These are phyloP conservation scores for Puntigrus tetrazona DNA, from an alignment of 2,113 vertebrate genomes.

Conservation along the genomic window DNA sequence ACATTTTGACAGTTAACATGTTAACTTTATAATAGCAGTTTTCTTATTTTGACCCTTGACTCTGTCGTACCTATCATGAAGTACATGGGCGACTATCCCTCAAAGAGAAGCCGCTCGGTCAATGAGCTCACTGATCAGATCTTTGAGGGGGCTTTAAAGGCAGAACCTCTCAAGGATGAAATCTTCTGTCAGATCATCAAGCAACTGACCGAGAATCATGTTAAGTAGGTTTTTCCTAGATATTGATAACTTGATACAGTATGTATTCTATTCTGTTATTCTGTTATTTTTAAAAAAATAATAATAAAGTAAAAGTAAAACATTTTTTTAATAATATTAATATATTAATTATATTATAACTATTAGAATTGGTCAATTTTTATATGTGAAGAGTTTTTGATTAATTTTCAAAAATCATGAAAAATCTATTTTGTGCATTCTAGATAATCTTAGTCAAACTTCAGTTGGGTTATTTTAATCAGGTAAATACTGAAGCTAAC, in stretches of 20 bases:
- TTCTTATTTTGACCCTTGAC: conserved; percentile 41
- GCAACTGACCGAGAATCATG: conserved; percentile 95
- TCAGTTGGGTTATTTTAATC: too few species aligned
- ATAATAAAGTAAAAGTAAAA: too few species aligned
- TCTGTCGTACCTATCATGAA: conserved; percentile 85
- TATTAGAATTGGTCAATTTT: too few species aligned
- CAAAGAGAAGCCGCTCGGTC: conserved; percentile 87
- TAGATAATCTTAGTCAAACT: too few species aligned
- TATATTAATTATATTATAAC: not conserved
- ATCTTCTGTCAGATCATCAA: conserved; percentile 94
- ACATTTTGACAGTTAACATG: not conserved
- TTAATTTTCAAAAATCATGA: too few species aligned
- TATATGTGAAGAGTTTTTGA: too few species aligned
- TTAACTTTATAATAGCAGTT: not conserved
- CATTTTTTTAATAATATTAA: not conserved
- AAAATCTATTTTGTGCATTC: too few species aligned
- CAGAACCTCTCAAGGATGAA: conserved; percentile 93
- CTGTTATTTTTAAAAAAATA: not conserved
- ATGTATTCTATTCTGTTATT: not conserved
- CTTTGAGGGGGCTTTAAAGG: conserved; percentile 94
- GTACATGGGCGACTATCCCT: conserved; percentile 98
- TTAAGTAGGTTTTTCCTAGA: conserved; percentile 78
- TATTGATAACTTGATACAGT: not conserved
- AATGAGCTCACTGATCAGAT: conserved; percentile 98
- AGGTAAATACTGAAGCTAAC: too few species aligned